Percentiles rank a stretch among this genome's conserved stretches.
phyloP scores from a whole-genome alignment of 2,113 vertebrate species.

The Dromiciops gliroides region DNA sequence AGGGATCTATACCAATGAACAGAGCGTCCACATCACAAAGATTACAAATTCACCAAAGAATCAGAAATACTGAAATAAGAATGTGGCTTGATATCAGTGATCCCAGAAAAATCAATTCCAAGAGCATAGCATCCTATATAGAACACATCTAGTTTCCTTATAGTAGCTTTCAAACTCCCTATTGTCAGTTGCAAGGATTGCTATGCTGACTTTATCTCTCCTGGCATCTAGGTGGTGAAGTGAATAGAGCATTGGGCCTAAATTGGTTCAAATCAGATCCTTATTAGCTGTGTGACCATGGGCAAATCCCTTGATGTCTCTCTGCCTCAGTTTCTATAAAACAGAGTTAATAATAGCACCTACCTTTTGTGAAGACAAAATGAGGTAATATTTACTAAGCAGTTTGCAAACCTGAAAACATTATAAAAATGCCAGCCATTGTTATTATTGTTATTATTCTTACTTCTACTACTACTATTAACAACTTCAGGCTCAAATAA shows the following conservation, averaged over 20 bases:
- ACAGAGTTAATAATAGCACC: background rate
- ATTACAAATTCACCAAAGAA: background rate
- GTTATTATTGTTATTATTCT: background rate
- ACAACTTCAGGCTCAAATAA: background rate
- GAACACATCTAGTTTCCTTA: background rate
- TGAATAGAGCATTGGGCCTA: background rate
- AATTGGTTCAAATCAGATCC: background rate
- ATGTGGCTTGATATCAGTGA: background rate
- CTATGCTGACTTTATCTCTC: background rate
- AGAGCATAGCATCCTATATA: background rate
- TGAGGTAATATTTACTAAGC: background rate
- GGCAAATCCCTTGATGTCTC: background rate
- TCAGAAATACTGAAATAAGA: background rate
- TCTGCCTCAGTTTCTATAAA: background rate
- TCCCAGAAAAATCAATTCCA: background rate
- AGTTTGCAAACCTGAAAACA: background rate
- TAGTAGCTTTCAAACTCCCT: background rate
- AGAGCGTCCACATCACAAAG: background rate
- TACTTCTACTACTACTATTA: background rate
- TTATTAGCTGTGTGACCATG: background rate
- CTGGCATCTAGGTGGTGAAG: background rate
- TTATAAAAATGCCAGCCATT: background rate
- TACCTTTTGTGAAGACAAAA: background rate
- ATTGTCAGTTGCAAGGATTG: background rate
- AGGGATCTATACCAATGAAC: background rate